phyloP scores from a whole-genome alignment of 2,888 invertebrate genomes.

The Amblyjoppa fuscipennis region DNA sequence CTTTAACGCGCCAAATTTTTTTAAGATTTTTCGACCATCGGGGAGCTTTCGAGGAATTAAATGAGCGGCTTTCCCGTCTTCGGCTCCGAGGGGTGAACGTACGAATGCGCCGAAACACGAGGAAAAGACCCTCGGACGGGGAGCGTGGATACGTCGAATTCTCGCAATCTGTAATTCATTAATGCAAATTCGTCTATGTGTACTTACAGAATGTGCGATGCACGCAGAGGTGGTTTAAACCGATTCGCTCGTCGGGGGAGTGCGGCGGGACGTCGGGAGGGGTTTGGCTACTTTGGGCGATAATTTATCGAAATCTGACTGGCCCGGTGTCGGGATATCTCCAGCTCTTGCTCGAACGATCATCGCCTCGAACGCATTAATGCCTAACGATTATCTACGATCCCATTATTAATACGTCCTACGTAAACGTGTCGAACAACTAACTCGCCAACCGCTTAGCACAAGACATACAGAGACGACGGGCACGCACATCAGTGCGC shows the following conservation, averaged over 20 bases:
- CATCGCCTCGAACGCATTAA: slow-evolving; percentile 8
- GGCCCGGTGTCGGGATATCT: neutral
- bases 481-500: slow-evolving; percentile 35
- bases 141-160: neutral
- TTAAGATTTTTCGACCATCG: too few relatives aligned
- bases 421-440: slow-evolving; percentile 44
- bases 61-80: neutral
- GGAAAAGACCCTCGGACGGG: slow-evolving; percentile 2
- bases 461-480: slow-evolving; percentile 8
- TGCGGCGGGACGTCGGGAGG: neutral
- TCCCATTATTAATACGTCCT: slow-evolving; percentile 48
- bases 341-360: slow-evolving; percentile 9
- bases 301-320: slow-evolving; percentile 35
- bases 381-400: slow-evolving; percentile 48
- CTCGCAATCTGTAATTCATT: slow-evolving; percentile 6
- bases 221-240: neutral
- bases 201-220: slow-evolving; percentile 26
- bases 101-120: neutral
- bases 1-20: too few relatives aligned
- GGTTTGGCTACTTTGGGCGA: neutral
- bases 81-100: neutral
- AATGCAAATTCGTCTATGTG: neutral
- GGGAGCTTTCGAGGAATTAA: slow-evolving; percentile 1
- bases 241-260: slow-evolving; percentile 3
- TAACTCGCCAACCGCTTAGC: slow-evolving; percentile 30